Base-by-base conservation (phyloP, 1,140 invertebrate species). In the Drosophila pseudoananassae region DNA sequence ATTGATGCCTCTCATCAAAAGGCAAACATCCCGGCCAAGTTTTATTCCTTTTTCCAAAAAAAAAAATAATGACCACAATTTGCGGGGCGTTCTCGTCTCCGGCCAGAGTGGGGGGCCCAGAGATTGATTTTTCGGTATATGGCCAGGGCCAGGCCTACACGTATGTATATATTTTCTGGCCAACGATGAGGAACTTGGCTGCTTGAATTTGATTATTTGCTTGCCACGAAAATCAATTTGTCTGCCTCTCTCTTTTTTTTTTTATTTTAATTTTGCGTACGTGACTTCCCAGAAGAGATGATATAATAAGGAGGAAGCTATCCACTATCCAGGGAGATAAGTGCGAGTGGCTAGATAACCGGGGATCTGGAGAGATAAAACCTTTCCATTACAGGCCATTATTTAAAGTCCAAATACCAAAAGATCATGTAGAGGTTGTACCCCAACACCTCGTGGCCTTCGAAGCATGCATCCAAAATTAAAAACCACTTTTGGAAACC, bases 11-110 rank as follows among this genome's bases (percentile, higher is more conserved):
- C 74, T 78, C 82, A 78, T 87, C 82, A 87, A 38, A 31, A 68
- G 57, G 47, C 50, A 57, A n/a, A n/a, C n/a, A n/a, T 58, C 75
- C 38, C n/a, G 64, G 75, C 46, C 71, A 61, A 66, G n/a, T 71
- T 79, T 70, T 54, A 55, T 40, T 55, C 57, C 56, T 63, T 43
- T 84, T 79, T 49, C 59, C 46, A 51, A 73, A 87, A 20, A 20
- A 51, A 73, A 87, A 88, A 85, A 78, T 85, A 85, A 85, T 85
- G 82, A 87, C 83, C 80, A 82, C 83, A 78, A 85, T 85, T 88
- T 88, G 75, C 59, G 69, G 69, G 82, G 74, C 82, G 82, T 82
- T 72, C 57, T 72, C 14, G 45, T 50, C 20, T 7, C 25, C 73
- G 68, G 68, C 66, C 43, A 12, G 77, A 57, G 27, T 43, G 38